These are phyloP conservation scores for Coptodon rendalli DNA, from an alignment of 2,113 vertebrate genomes.

Conservation along the genomic window DNA sequence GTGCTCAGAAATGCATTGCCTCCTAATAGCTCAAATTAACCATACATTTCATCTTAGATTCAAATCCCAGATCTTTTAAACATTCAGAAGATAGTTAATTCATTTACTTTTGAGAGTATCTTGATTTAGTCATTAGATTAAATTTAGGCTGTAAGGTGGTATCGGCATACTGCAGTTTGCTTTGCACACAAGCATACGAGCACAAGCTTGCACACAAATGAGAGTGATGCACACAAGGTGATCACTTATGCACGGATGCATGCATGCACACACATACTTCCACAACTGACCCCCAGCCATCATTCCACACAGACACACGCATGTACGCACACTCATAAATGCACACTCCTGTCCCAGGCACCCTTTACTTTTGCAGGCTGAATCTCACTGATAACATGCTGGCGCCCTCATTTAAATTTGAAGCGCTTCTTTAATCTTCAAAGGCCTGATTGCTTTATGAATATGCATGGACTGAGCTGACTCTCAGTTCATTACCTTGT, in stretches of 20 bases:
- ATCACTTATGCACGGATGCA: conserved; percentile 28
- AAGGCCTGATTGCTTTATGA: conserved; percentile 99
- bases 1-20: conserved; percentile 26
- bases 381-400: conserved; percentile 99
- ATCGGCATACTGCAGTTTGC: not conserved
- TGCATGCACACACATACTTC: conserved; percentile 19
- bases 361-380: conserved; percentile 90
- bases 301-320: conserved; percentile 27
- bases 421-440: conserved; percentile 99
- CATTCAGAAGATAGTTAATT: conserved; percentile 33
- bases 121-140: conserved; percentile 41
- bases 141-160: conserved; percentile 13
- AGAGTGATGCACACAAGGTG: not conserved
- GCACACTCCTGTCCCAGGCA: conserved; percentile 60
- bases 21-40: conserved; percentile 49
- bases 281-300: conserved; percentile 50
- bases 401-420: conserved; percentile 99
- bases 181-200: conserved; percentile 13
- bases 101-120: conserved; percentile 42
- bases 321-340: conserved; percentile 29
- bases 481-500: conserved; percentile 99
- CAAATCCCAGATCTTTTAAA: conserved; percentile 57
- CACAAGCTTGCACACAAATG: not conserved
- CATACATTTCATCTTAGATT: conserved; percentile 55
- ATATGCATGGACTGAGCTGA: conserved; percentile 99